Evolutionary conservation across 2,113 vertebrate genomes (phyloP).

Genomic region (Tilapia sparmanii): DNA sequence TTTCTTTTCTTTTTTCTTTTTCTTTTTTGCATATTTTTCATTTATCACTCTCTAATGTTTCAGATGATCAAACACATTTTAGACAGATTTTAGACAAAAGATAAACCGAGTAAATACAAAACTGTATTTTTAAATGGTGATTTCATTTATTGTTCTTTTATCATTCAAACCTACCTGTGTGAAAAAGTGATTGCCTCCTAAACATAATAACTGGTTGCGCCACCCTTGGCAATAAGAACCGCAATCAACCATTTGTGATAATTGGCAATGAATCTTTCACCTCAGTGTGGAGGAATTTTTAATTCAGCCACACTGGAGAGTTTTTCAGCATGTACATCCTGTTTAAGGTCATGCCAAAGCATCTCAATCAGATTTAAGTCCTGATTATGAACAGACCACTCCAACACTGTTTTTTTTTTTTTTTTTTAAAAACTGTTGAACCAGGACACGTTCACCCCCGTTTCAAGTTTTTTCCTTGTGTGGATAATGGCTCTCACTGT

Average conservation of each 20-base stretch:
- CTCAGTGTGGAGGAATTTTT: not conserved
- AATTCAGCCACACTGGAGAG: not conserved
- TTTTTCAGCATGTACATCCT: not conserved
- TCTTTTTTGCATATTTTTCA: not conserved
- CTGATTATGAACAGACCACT: not conserved
- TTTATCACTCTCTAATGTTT: not conserved
- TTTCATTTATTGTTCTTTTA: not conserved
- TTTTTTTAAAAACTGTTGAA: not conserved
- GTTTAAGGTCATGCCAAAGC: not conserved
- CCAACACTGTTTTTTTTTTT: rapidly evolving
- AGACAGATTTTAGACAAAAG: not conserved
- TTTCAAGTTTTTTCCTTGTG: not conserved
- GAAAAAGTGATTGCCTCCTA: not conserved
- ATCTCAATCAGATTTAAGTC: not conserved
- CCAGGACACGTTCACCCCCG: not conserved
- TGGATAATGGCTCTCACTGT: not conserved
- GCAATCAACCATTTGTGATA: not conserved
- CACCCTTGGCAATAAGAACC: not conserved
- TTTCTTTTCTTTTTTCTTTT: not conserved
- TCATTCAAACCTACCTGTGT: not conserved
- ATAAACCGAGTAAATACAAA: not conserved
- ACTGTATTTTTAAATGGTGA: not conserved
- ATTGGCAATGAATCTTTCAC: not conserved
- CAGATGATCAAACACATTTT: not conserved
- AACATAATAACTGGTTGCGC: not conserved